Evolutionary conservation across 2,113 vertebrate genomes (phyloP).

Genomic region (Corvus hawaiiensis): DNA sequence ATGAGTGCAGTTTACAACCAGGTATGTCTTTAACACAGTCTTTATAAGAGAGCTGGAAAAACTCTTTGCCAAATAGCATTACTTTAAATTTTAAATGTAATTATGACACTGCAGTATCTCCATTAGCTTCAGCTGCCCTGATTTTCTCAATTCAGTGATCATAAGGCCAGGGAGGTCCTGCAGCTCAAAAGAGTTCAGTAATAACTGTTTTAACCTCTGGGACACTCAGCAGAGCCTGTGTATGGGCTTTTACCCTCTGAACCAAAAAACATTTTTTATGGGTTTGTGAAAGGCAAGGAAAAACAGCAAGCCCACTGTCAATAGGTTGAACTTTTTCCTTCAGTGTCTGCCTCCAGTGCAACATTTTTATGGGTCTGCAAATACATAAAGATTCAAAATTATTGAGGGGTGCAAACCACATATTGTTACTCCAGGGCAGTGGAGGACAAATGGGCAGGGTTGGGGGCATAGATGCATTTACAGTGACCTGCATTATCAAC

Average conservation of each 20-base stretch:
- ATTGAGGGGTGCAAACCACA: not conserved
- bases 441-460: not conserved
- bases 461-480: not conserved
- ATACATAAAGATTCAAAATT: not conserved
- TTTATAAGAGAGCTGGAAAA: not conserved
- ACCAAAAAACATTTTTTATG: not conserved
- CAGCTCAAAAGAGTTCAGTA: not conserved
- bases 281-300: not conserved
- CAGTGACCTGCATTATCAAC: not conserved
- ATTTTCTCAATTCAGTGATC: not conserved
- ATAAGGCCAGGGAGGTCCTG: not conserved
- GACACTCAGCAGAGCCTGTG: not conserved
- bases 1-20: slow-evolving; percentile 70
- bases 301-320: not conserved
- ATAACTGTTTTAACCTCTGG: not conserved
- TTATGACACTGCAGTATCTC: not conserved
- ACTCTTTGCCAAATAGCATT: not conserved
- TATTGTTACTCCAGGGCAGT: not conserved
- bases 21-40: slow-evolving; percentile 41
- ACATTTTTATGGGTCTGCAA: not conserved
- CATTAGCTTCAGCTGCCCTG: not conserved
- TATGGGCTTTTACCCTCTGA: not conserved
- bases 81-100: not conserved
- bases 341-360: not conserved
- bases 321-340: not conserved